phyloP scores from a whole-genome alignment of 2,888 invertebrate species.

The Myopa testacea region DNA sequence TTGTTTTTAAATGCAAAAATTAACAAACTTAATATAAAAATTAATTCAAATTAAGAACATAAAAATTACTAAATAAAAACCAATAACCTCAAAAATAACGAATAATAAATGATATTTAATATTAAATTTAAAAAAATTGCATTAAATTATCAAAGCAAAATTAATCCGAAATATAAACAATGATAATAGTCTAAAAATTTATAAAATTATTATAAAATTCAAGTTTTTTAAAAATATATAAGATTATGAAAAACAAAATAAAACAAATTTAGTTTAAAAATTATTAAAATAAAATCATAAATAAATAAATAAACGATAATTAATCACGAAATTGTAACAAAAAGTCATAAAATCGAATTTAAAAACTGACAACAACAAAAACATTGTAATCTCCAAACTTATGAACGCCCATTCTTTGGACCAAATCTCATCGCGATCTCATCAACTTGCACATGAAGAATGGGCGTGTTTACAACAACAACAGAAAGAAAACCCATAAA shows the following conservation, averaged over 20 bases:
- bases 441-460: slow-evolving; percentile 24
- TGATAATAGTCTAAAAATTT: background rate
- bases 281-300: slow-evolving; percentile 38
- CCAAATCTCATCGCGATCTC: slow-evolving; percentile 26
- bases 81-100: too few species aligned
- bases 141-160: slow-evolving; percentile 37
- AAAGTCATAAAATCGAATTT: background rate
- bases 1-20: background rate
- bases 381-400: background rate
- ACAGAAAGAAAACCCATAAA: background rate
- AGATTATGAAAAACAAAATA: slow-evolving; percentile 19
- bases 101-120: slow-evolving; percentile 12
- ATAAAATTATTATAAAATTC: too few species aligned
- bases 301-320: slow-evolving; percentile 27
- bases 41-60: slow-evolving; percentile 18
- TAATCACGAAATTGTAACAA: background rate
- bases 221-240: too few species aligned
- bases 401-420: slow-evolving; percentile 27
- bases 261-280: slow-evolving; percentile 41
- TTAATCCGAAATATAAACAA: slow-evolving; percentile 16
- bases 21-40: background rate
- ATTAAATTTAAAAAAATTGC: slow-evolving; percentile 27
- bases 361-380: too few species aligned
- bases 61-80: too few species aligned
- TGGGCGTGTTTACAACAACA: slow-evolving; percentile 14